Conservation (phyloP, 2,113 vertebrate genomes). For the Fulica atra region DNA sequence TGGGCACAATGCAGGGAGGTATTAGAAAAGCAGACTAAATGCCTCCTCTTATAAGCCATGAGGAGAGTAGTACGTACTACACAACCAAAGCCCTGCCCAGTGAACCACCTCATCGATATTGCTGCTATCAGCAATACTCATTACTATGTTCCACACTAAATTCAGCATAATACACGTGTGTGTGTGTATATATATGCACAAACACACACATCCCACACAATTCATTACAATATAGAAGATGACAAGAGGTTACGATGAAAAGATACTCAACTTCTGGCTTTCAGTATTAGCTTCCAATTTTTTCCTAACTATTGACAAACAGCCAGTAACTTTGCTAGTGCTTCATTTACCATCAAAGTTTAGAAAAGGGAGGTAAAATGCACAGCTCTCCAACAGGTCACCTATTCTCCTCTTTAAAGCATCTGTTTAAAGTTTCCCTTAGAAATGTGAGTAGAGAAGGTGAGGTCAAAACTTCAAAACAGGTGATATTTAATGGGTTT, state of each 20-base stretch:
- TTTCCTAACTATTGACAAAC: not conserved
- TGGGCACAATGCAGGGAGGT: not conserved
- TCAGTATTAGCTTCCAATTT: not conserved
- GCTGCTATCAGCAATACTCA: not conserved
- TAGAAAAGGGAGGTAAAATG: not conserved
- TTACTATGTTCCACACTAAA: not conserved
- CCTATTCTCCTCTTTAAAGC: not conserved
- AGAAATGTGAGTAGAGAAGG: not conserved
- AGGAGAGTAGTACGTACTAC: fast-evolving
- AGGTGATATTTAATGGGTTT: not conserved
- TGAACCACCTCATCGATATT: not conserved
- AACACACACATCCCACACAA: too few relatives aligned
- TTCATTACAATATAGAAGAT: not conserved
- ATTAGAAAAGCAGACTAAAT: not conserved
- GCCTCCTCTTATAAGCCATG: not conserved
- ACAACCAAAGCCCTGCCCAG: not conserved
- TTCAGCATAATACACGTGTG: not conserved
- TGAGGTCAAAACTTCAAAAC: not conserved
- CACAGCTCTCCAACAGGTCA: not conserved
- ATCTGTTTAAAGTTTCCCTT: not conserved
- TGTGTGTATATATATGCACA: not conserved
- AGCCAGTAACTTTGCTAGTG: not conserved
- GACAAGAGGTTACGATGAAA: not conserved
- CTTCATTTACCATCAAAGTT: not conserved
- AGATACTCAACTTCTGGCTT: not conserved